Percentiles rank a stretch among this genome's conserved stretches.
Conservation (phyloP, 2,797 vertebrate species). For the Lycodopsis pacificus region DNA sequence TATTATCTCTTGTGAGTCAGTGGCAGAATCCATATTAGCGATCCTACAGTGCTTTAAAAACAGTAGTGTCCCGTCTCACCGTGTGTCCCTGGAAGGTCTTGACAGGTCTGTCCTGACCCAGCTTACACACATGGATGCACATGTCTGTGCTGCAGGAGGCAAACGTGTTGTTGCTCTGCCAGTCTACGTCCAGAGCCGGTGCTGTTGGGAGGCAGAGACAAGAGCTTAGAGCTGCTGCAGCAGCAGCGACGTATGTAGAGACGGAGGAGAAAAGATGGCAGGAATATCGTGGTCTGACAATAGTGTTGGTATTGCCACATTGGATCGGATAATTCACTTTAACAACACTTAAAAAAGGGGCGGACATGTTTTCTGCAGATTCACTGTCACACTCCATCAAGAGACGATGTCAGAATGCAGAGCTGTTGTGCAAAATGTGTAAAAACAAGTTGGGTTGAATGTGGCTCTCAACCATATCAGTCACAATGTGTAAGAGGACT, state of each 20-base stretch:
- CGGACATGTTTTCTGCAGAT: neutral
- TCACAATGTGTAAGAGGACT: neutral
- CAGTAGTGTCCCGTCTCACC: conserved; percentile 78
- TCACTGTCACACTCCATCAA: neutral
- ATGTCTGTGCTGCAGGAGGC: conserved; percentile 99
- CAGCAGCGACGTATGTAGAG: conserved; percentile 5
- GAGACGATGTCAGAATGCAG: neutral
- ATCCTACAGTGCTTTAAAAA: neutral
- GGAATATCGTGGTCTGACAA: neutral
- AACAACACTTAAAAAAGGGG: neutral
- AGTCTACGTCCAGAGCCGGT: conserved; percentile 97
- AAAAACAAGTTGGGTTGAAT: neutral
- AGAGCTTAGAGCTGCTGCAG: conserved; percentile 25
- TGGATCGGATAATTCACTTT: neutral
- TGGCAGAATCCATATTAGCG: neutral
- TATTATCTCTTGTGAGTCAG: neutral
- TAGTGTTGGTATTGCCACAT: neutral
- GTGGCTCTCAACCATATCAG: neutral
- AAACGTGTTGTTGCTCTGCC: conserved; percentile 99
- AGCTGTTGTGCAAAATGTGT: neutral
- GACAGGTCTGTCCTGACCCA: conserved; percentile 97
- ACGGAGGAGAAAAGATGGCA: neutral
- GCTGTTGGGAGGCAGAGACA: conserved; percentile 78
- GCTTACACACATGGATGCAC: conserved; percentile 99
- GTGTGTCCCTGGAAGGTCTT: conserved; percentile 99